Evolutionary conservation across 2,113 vertebrate genomes (phyloP), one percentile per base, ranked within the genome.

Genomic region (Lutjanus erythropterus): DNA sequence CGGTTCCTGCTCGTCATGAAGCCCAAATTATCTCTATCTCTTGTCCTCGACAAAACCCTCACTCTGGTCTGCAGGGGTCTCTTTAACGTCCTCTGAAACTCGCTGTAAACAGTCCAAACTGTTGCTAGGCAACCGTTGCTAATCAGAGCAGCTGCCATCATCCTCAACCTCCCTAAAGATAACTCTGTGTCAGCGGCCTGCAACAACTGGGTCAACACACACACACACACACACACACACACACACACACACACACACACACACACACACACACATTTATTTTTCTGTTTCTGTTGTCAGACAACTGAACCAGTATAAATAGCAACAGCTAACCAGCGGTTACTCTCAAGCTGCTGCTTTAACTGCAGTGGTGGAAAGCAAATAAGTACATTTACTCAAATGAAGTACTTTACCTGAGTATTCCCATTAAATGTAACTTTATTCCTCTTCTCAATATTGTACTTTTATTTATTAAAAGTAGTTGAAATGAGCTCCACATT

Each of bases 111-210:
- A 89, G 39, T 37, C 59, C 33, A n/a, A 15, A 6, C 65, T 29
- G 72, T 83, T 71, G 73, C 73, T 21, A 37, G 29, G 82, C 72
- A 80, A 83, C 76, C 5, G 11, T 14, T 18, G 35, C 75, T 65
- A 77, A 78, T 84, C 68, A 44, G n/a, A 72, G 83, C 76, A 60
- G 65, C 80, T 87, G 69, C 44, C 66, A 35, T 71, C 64, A 42
- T 58, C 75, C 27, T 60, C 65, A 55, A 61, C 71, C 62, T 80
- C 52, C 53, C 61, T 82, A 84, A 89, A 89, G 81, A 86, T 86
- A 86, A 82, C 78, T 61, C 21, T 67, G 62, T 72, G 62, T 83
- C 66, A 62, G 10, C 59, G 23, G 39, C 14, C 27, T 21, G 67
- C 42, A 65, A n/a, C 82, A 73, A 72, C 75, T 79, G 75, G 56